Percentiles rank a stretch among this genome's conserved stretches.
These are phyloP conservation scores for Macaca mulatta DNA, from an alignment of 2,113 vertebrate species.

Conservation along the genomic window DNA sequence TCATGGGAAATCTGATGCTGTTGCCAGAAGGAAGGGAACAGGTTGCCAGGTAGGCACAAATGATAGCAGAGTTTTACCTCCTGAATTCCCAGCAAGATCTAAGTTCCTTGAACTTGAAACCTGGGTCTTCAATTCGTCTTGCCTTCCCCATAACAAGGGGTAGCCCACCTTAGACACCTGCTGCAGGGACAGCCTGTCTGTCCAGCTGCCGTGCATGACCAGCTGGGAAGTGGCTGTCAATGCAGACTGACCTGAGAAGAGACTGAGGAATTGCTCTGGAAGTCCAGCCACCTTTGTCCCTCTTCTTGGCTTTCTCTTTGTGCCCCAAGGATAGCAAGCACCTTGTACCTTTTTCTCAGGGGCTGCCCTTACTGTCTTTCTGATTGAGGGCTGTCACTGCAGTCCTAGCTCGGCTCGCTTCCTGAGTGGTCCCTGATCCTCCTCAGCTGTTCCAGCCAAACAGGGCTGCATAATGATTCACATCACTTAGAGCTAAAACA, in stretches of 20 bases:
- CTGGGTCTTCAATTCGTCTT: neutral
- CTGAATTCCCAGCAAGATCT: neutral
- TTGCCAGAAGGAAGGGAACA: neutral
- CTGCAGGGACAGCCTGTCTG: too few species aligned
- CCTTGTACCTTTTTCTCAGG: neutral
- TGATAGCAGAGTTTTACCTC: neutral
- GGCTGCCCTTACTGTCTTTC: neutral
- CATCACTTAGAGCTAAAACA: constrained; percentile 6
- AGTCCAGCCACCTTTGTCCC: neutral
- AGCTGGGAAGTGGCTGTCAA: neutral
- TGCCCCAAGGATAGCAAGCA: neutral
- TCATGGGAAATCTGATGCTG: neutral
- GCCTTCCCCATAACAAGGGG: neutral
- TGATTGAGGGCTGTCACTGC: neutral
- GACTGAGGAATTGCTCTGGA: neutral
- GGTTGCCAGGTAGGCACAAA: neutral
- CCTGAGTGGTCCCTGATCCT: neutral
- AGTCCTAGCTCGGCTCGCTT: neutral
- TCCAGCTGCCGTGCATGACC: neutral
- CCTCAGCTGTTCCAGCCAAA: neutral
- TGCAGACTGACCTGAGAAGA: neutral
- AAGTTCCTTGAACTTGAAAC: neutral
- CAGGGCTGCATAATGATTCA: neutral
- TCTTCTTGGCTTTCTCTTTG: neutral
- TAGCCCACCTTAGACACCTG: neutral